These are phyloP conservation scores for Panulirus ornatus DNA, from an alignment of 1,140 invertebrate species.

Conservation along the genomic window DNA sequence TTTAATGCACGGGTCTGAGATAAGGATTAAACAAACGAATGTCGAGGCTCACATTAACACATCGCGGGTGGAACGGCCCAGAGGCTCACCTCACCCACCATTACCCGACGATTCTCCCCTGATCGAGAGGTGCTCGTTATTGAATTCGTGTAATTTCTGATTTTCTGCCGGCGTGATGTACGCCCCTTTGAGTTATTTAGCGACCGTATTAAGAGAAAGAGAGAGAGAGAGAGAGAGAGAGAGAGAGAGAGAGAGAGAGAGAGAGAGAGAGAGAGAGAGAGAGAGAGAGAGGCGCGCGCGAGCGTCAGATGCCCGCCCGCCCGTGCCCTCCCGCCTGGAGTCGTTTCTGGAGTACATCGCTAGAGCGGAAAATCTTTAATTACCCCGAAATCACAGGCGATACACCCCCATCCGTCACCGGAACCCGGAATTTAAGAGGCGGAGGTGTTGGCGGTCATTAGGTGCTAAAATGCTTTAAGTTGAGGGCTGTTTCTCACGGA, in stretches of 20 bases:
- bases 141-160: slow-evolving; percentile 17
- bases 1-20: background rate
- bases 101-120: background rate
- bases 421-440: too few species aligned
- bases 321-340: background rate
- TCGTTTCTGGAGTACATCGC: background rate
- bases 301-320: background rate
- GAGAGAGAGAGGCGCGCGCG: too few species aligned
- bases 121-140: background rate
- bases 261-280: too few species aligned
- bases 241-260: too few species aligned
- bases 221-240: too few species aligned
- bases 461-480: too few species aligned
- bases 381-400: background rate
- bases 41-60: background rate
- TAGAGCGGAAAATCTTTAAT: slow-evolving; percentile 11
- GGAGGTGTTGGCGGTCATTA: too few species aligned
- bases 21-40: background rate
- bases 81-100: background rate
- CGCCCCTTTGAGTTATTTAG: background rate
- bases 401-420: too few species aligned
- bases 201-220: too few species aligned
- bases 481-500: too few species aligned
- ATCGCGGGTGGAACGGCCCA: background rate
- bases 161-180: background rate